Base-by-base conservation (phyloP, 1,140 invertebrate genomes). In the Campoletis sonorensis region DNA sequence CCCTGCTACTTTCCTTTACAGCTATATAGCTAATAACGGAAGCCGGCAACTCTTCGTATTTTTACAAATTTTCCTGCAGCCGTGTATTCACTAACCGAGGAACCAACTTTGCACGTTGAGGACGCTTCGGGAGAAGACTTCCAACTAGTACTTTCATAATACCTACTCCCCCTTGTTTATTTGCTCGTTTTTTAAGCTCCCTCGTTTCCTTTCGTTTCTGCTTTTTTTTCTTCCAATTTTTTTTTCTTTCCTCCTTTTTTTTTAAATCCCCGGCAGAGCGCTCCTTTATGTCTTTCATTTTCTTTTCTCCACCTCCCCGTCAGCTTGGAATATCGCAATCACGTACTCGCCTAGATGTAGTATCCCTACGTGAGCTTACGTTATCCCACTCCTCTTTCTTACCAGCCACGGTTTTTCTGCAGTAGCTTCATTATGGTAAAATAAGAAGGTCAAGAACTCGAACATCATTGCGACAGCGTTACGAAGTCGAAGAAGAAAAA, bases 271-370 rank as follows among this genome's bases (percentile, higher is more conserved):
- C 45, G 73, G 3, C 40, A 4, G 40, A 45, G 51, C n/a, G 51
- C 18, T 54, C 51, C 51, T 54, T 54, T 54, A 54, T 54, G 67
- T 64, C 23, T 27, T 30, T 23, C 71, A 45, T 23, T 51, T 58
- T 45, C n/a, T 10, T 13, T 18, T 4, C 37, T 80, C 33, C 27
- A 54, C 23, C 26, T 23, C 26, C 51, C 51, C 51, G 51, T 8
- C 51, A 71, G 49, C 61, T 68, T 26, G 33, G 37, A 67, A 51
- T 76, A 82, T 82, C 78, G 78, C 77, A 45, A 79, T 49, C 81
- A 82, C 81, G 81, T 82, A 82, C 70, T 76, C 68, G 26, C 27
- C 71, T 67, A 51, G 64, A 83, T 83, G 61, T 73, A 80, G 45
- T 80, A 40, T 23, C 61, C 73, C 26, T 80, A 80, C 82, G 82